Evolutionary conservation across 2,113 vertebrate genomes (phyloP).

Genomic region (Scopus umbretta): DNA sequence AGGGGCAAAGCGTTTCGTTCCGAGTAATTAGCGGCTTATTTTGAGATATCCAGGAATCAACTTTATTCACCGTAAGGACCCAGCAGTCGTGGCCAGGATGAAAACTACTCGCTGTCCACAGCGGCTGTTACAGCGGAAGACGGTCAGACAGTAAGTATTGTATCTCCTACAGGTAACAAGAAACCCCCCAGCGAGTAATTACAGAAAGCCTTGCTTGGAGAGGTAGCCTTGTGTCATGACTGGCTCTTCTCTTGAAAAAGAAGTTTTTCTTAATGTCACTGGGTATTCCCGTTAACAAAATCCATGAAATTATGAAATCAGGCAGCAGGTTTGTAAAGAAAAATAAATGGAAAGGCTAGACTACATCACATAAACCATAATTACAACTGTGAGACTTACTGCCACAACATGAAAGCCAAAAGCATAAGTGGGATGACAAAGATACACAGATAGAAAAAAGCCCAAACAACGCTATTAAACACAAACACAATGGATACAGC

Average conservation of each 20-base stretch:
- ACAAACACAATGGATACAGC: not conserved
- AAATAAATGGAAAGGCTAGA: not conserved
- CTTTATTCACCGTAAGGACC: not conserved
- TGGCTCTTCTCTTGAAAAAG: not conserved
- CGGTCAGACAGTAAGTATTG: not conserved
- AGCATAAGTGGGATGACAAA: not conserved
- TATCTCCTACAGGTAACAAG: not conserved
- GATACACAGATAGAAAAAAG: not conserved
- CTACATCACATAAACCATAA: not conserved
- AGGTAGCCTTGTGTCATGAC: not conserved
- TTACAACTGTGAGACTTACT: not conserved
- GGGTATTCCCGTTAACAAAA: not conserved
- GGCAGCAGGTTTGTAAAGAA: not conserved
- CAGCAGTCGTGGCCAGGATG: not conserved
- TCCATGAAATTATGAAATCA: not conserved
- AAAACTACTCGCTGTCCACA: not conserved
- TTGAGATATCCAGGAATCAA: not conserved
- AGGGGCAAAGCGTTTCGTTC: accelerated
- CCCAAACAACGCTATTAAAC: not conserved
- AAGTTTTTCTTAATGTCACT: not conserved
- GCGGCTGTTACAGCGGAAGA: not conserved
- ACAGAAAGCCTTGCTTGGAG: not conserved
- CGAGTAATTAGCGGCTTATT: not conserved
- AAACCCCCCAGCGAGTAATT: not conserved
- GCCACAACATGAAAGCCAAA: not conserved